These are phyloP conservation scores for Thereva nobilitata DNA, from an alignment of 2,888 invertebrate genomes.

Conservation along the genomic window DNA sequence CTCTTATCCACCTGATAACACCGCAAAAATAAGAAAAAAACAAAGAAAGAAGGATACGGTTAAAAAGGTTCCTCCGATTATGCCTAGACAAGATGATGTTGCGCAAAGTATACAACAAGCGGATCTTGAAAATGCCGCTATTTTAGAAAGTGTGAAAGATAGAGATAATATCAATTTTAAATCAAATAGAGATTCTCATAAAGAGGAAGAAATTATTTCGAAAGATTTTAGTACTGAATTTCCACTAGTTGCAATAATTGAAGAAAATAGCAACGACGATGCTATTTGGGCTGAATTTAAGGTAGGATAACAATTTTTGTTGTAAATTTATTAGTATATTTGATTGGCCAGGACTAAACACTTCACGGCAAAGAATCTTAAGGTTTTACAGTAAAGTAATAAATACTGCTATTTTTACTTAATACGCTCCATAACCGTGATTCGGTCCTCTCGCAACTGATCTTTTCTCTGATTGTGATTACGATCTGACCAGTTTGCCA, in stretches of 20 bases:
- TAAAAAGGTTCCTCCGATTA: slow-evolving; percentile 7
- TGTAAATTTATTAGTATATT: background rate
- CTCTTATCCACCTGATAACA: background rate
- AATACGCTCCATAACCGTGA: too few relatives aligned
- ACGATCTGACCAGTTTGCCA: too few relatives aligned
- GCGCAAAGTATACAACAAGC: background rate
- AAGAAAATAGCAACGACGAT: slow-evolving; percentile 36
- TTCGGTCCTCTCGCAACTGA: too few relatives aligned
- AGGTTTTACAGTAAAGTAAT: too few relatives aligned
- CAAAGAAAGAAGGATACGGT: slow-evolving; percentile 34
- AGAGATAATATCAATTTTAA: background rate
- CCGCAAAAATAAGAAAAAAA: slow-evolving; percentile 15
- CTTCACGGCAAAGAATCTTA: too few relatives aligned
- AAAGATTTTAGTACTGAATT: slow-evolving; percentile 16
- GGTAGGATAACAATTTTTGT: slow-evolving; percentile 14
- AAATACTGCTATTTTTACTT: too few relatives aligned
- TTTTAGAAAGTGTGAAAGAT: slow-evolving; percentile 5
- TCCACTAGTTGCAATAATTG: slow-evolving; percentile 26
- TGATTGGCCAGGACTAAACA: too few relatives aligned
- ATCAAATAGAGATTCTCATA: background rate
- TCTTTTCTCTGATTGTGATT: too few relatives aligned
- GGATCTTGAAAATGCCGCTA: background rate
- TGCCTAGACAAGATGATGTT: too few relatives aligned
- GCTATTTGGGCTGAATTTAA: slow-evolving; percentile 39
- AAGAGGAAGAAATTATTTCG: background rate